phyloP scores from a whole-genome alignment of 2,113 vertebrate genomes.

The Guaruba guarouba region DNA sequence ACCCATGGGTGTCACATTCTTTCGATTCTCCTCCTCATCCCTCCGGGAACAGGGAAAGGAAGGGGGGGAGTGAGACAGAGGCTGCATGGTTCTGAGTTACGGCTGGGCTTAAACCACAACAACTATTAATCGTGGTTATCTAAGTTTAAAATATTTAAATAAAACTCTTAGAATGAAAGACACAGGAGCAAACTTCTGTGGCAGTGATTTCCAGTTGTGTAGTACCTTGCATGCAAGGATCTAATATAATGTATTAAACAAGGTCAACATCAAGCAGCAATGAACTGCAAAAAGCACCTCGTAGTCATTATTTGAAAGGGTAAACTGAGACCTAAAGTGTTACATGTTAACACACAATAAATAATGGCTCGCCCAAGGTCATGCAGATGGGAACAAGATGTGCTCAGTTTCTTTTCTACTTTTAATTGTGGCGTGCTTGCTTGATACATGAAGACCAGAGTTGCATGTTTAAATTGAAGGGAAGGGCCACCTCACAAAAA shows the following conservation, averaged over 20 bases:
- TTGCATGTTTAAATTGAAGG: neutral
- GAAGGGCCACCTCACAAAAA: neutral
- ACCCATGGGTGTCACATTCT: too few species aligned
- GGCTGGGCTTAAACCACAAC: too few species aligned
- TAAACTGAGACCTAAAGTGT: neutral
- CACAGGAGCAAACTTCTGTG: neutral
- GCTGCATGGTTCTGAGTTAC: too few species aligned
- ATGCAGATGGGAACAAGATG: neutral
- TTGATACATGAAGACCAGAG: neutral
- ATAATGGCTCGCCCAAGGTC: neutral
- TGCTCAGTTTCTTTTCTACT: neutral
- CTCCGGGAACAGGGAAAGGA: too few species aligned
- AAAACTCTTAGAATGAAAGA: neutral
- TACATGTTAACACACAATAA: constrained; percentile 14
- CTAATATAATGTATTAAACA: neutral
- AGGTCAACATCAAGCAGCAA: neutral
- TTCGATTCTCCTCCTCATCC: too few species aligned
- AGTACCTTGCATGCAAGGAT: neutral
- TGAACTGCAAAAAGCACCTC: neutral
- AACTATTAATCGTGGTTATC: neutral
- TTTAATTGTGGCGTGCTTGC: neutral
- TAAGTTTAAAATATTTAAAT: neutral
- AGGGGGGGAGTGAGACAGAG: too few species aligned
- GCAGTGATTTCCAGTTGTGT: neutral
- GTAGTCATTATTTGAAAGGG: neutral